These are phyloP conservation scores for Micropoecilia bifurca DNA, from an alignment of 2,797 vertebrate species.

Conservation along the genomic window DNA sequence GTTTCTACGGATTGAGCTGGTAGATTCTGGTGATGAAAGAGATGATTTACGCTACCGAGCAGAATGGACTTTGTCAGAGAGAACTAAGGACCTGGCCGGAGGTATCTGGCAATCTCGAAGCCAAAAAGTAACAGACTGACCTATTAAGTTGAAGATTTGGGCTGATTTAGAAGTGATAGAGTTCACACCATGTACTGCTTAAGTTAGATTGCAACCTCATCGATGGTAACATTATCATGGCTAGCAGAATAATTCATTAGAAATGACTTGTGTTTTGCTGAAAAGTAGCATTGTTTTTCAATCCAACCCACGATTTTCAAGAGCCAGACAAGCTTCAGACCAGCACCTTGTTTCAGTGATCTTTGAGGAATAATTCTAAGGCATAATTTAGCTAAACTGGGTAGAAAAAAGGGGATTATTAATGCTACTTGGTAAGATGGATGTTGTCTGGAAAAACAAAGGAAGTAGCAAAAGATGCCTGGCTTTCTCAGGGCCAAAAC, in stretches of 20 bases:
- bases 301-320: conserved; percentile 51
- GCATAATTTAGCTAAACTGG: conserved; percentile 67
- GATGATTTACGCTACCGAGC: conserved; percentile 69
- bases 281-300: conserved; percentile 39
- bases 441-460: conserved; percentile 72
- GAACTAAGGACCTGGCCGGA: conserved; percentile 68
- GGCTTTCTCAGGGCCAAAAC: conserved; percentile 60
- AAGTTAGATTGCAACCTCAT: conserved; percentile 20
- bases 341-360: conserved; percentile 48
- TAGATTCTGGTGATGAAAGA: conserved; percentile 57
- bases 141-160: conserved; percentile 28
- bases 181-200: conserved; percentile 23
- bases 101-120: conserved; percentile 74
- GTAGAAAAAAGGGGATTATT: conserved; percentile 53
- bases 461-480: conserved; percentile 72
- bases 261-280: conserved; percentile 41
- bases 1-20: conserved; percentile 75
- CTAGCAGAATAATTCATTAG: conserved; percentile 45
- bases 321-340: conserved; percentile 52
- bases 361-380: conserved; percentile 69
- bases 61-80: conserved; percentile 77
- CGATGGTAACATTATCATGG: conserved; percentile 33
- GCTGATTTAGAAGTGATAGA: conserved; percentile 32
- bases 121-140: conserved; percentile 49
- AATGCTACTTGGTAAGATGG: conserved; percentile 71